Evolutionary conservation across 2,797 vertebrate species (phyloP), one percentile per base, ranked within the genome.

Genomic region (Alexandromys oeconomus): DNA sequence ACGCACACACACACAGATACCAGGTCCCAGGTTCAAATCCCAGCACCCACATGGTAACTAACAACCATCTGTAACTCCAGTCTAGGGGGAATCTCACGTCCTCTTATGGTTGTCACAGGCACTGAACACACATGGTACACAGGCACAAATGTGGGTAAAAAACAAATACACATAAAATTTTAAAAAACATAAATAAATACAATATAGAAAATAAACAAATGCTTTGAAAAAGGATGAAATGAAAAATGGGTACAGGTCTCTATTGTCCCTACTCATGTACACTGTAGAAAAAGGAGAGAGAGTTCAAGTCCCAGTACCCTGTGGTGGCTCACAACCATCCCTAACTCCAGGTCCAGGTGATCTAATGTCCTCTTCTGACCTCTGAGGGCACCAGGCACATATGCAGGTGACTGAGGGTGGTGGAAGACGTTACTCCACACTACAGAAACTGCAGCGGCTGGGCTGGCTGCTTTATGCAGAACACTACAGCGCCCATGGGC

Each of bases 391-490:
- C 40, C 25, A 11, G 65, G 73, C 25, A 46, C 25, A 29, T 12
- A 40, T 76, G 73, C 40, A 76, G 73, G 15, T 54, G 54, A 54
- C 51, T 48, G 46, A 31, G 29, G 54, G n/a, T 89, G 27, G 71
- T 57, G 3, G 46, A 93, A 95, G 63, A 82, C 78, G 9, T 94
- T 81, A 73, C 21, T 81, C 57, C 96, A 88, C 93, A 93, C 57
- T 88, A 69, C 10, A 94, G 65, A 93, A 78, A 96, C 40, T 92
- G 25, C 51, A 92, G 82, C 65, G 54, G 67, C 54, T 93, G 40
- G 29, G 82, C 48, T 86, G 95, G 57, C 74, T 92, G 59, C 76
- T 74, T 93, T 95, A 90, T 73, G 92, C 92, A 95, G 77, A 46
- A 34, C 43, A 37, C 54, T 94, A 92, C 12, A 84, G 25, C 91